These are phyloP conservation scores for Tylochromis polylepis DNA, from an alignment of 2,113 vertebrate species.

Conservation along the genomic window DNA sequence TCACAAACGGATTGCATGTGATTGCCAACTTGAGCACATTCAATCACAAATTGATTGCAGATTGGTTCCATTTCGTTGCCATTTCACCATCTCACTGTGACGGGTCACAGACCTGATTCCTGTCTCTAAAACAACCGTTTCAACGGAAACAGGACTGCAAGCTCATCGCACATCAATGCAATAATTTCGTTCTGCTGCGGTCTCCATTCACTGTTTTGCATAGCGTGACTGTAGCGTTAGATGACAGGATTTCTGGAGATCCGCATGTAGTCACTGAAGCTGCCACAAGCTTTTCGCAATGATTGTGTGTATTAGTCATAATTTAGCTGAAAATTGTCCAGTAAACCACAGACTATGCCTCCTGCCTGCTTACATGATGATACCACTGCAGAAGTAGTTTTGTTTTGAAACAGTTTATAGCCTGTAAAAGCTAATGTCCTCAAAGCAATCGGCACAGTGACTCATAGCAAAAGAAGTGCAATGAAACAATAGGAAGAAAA, in stretches of 20 bases:
- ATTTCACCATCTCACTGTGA: not conserved
- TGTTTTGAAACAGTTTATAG: not conserved
- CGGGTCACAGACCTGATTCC: not conserved
- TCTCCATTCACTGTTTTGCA: not conserved
- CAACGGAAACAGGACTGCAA: not conserved
- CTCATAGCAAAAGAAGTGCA: not conserved
- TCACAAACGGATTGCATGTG: not conserved
- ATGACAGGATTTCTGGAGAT: not conserved
- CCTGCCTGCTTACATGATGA: not conserved
- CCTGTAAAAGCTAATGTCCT: not conserved
- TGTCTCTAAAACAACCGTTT: not conserved
- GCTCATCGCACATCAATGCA: not conserved
- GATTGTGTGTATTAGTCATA: not conserved
- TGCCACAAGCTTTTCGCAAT: not conserved
- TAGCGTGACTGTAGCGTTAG: not conserved
- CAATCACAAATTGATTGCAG: not conserved
- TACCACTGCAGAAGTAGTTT: not conserved
- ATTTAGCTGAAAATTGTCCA: not conserved
- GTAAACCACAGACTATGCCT: not conserved
- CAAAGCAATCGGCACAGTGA: not conserved
- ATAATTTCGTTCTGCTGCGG: not conserved
- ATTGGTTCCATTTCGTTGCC: not conserved
- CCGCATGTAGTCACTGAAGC: not conserved
- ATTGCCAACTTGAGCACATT: not conserved
- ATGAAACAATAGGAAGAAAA: not conserved